Evolutionary conservation across 2,113 vertebrate genomes (phyloP), one percentile per base, ranked within the genome.

Genomic region (Electrona antarctica): DNA sequence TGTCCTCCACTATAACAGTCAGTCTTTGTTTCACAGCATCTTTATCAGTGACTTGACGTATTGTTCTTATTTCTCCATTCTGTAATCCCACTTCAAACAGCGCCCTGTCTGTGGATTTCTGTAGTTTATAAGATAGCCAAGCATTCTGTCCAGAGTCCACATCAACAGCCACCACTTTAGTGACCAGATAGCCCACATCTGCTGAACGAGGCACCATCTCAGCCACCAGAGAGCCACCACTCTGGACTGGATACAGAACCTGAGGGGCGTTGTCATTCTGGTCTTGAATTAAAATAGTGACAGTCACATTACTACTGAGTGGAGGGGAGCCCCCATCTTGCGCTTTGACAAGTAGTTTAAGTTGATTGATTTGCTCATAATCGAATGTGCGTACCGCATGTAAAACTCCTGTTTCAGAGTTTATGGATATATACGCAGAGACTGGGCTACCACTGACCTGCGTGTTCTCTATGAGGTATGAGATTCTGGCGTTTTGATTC

Each of bases 111-210:
- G 71, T 74, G 7, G 63, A 62, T 69, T 78, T 66, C 52, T 77
- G 74, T 12, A 81, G 33, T 41, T 41, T 41, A 41, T 41, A 82
- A 21, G 80, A 77, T 63, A 81, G 79, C 70, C 70, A 78, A 67
- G 75, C 71, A 65, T 75, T 82, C 67, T 81, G 79, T 76, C 70
- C 77, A 77, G 70, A 80, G 48, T 94, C 93, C 33, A 82, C 52
- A 75, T 94, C 92, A 0, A 81, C 21, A 52, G 92, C 92, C 15
- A 82, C 87, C 75, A 94, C 77, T 60, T 83, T 79, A 76, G 72
- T 79, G 9, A 85, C 71, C 45, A 87, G 68, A 72, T 76, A 78
- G 47, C 77, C 69, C 73, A 76, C 80, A 79, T 68, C 74, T 84
- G 74, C 84, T 78, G 74, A 73, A 76, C 74, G 86, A 85, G 83